phyloP scores from a whole-genome alignment of 1,140 invertebrate species.

The Philopotamus ludificatus region DNA sequence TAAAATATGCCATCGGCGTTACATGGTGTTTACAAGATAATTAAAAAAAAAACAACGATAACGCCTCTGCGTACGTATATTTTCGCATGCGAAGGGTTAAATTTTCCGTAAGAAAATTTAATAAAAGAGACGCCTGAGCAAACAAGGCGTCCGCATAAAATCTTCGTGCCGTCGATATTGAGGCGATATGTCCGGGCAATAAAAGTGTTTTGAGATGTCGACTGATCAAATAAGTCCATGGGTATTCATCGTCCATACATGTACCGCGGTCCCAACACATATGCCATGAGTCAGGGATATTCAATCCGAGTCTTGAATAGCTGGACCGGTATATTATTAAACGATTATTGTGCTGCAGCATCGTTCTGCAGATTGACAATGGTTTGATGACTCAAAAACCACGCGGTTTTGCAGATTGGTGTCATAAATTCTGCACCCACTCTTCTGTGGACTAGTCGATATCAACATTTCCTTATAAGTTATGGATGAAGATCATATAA shows the following conservation, averaged over 20 bases:
- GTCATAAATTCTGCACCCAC: too few species aligned
- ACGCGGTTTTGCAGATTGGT: background rate
- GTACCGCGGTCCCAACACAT: background rate
- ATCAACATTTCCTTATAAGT: too few species aligned
- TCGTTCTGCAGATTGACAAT: too few species aligned
- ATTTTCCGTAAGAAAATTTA: background rate
- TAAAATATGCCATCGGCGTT: slow-evolving; percentile 2
- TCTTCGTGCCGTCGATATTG: slow-evolving; percentile 10
- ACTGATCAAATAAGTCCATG: slow-evolving; percentile 21
- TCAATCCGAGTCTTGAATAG: background rate
- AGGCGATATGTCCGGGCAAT: slow-evolving; percentile 10
- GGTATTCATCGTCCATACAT: background rate
- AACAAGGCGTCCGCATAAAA: slow-evolving; percentile 22
- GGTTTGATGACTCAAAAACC: background rate
- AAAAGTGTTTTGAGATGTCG: slow-evolving; percentile 20
- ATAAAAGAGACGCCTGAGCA: background rate
- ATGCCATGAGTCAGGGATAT: background rate
- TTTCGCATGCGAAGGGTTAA: too few species aligned
- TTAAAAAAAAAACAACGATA: too few species aligned
- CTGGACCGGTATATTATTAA: too few species aligned
- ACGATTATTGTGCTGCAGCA: too few species aligned
- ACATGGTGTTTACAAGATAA: slow-evolving; percentile 22
- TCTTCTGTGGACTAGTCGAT: too few species aligned
- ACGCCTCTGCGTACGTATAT: too few species aligned
- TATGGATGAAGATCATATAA: too few species aligned